Evolutionary conservation across 1,140 invertebrate genomes (phyloP).

Genomic region (Drosophila santomea): DNA sequence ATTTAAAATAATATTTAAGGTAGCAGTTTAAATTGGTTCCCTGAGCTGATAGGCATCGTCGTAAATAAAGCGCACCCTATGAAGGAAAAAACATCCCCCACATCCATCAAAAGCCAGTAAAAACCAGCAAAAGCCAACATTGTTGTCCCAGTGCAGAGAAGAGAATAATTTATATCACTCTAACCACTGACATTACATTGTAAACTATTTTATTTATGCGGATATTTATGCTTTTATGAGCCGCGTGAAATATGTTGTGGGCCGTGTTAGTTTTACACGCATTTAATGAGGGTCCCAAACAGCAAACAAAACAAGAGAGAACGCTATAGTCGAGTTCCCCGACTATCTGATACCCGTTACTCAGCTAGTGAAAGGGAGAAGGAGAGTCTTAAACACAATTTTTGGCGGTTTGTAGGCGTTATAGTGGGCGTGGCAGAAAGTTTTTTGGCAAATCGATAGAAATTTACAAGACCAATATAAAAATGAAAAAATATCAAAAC

Average conservation of each 20-base stretch:
- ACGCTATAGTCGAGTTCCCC: too few species aligned
- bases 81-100: not conserved
- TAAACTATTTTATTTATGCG: slow-evolving; percentile 49
- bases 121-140: not conserved
- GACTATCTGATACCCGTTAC: too few species aligned
- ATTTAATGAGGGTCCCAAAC: slow-evolving; percentile 62
- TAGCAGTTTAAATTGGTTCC: too few species aligned
- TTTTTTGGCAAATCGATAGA: too few species aligned
- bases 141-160: not conserved
- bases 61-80: not conserved
- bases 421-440: too few species aligned
- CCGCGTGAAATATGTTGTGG: slow-evolving; percentile 58
- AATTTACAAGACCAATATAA: too few species aligned
- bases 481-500: too few species aligned
- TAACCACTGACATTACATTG: slow-evolving; percentile 24
- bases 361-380: too few species aligned
- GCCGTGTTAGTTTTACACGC: slow-evolving; percentile 54
- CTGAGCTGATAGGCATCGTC: not conserved
- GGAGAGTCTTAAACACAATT: too few species aligned
- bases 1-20: too few species aligned
- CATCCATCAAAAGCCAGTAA: slow-evolving; percentile 19
- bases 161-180: slow-evolving; percentile 31
- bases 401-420: too few species aligned
- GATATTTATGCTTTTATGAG: slow-evolving; percentile 41
- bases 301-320: slow-evolving; percentile 9